Evolutionary conservation across 2,888 invertebrate genomes (phyloP).

Genomic region (Sphecodes monilicornis): DNA sequence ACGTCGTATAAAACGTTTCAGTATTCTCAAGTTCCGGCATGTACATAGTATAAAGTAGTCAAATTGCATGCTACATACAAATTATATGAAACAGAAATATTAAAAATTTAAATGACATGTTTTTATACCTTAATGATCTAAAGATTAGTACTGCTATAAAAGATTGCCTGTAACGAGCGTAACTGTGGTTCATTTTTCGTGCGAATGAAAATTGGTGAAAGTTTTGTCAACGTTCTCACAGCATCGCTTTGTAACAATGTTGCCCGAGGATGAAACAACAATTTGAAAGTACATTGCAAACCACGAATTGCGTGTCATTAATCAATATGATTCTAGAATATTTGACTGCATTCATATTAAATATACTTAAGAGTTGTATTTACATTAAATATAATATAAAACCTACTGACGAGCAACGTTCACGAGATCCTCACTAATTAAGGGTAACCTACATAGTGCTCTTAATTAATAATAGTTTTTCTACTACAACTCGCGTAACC

Average conservation of each 20-base stretch:
- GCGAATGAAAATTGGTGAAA: neutral
- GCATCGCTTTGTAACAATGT: neutral
- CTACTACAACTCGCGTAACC: constrained; percentile 17
- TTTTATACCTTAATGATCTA: neutral
- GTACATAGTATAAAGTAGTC: neutral
- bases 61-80: neutral
- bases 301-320: neutral
- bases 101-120: neutral
- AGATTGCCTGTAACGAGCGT: neutral
- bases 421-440: constrained; percentile 30
- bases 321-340: neutral
- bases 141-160: neutral
- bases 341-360: neutral
- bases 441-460: constrained; percentile 5
- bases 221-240: neutral
- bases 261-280: neutral
- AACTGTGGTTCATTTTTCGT: neutral
- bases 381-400: constrained; percentile 12
- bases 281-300: neutral
- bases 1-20: too few species aligned
- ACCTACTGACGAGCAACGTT: neutral
- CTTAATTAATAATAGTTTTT: constrained; percentile 46
- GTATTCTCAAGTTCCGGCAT: too few species aligned
- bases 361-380: neutral
- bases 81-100: neutral